These are phyloP conservation scores for Kryptolebias marmoratus DNA, from an alignment of 2,113 vertebrate genomes.

Conservation along the genomic window DNA sequence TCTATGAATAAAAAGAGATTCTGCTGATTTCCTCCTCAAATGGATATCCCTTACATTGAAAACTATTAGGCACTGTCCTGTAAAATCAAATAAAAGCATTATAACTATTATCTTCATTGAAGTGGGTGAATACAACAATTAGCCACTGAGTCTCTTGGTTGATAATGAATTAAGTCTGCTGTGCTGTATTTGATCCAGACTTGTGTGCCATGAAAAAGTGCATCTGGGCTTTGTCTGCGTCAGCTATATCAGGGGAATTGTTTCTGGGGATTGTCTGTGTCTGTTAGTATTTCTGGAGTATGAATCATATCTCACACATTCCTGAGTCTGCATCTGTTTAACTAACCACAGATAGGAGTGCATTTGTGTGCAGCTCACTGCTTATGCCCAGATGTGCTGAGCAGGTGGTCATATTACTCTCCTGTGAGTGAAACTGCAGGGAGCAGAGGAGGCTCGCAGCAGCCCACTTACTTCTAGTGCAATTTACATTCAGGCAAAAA, in stretches of 20 bases:
- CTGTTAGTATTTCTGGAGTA: slow-evolving; percentile 10
- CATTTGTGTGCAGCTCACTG: slow-evolving; percentile 3
- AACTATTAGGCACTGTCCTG: neutral
- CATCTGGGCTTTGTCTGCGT: slow-evolving; percentile 13
- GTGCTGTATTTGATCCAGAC: slow-evolving; percentile 22
- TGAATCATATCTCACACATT: slow-evolving; percentile 34
- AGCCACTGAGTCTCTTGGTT: slow-evolving; percentile 32
- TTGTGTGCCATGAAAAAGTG: neutral
- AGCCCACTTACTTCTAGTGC: slow-evolving; percentile 23
- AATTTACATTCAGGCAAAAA: slow-evolving; percentile 32
- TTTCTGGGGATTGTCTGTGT: neutral
- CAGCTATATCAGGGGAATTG: slow-evolving; percentile 18
- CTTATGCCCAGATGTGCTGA: slow-evolving; percentile 57
- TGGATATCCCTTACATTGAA: too few relatives aligned
- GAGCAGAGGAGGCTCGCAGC: slow-evolving; percentile 13
- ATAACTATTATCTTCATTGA: neutral
- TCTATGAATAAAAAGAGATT: too few relatives aligned
- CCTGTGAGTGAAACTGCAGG: slow-evolving; percentile 32
- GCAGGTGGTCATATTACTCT: slow-evolving; percentile 60
- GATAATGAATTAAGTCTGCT: slow-evolving; percentile 23
- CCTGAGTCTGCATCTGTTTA: slow-evolving; percentile 20
- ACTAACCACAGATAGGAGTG: neutral
- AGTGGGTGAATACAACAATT: neutral
- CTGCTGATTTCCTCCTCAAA: too few relatives aligned
- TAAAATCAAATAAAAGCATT: neutral